Evolutionary conservation across 2,113 vertebrate species (phyloP), one percentile per base, ranked within the genome.

Genomic region (Coryphaenoides rupestris): DNA sequence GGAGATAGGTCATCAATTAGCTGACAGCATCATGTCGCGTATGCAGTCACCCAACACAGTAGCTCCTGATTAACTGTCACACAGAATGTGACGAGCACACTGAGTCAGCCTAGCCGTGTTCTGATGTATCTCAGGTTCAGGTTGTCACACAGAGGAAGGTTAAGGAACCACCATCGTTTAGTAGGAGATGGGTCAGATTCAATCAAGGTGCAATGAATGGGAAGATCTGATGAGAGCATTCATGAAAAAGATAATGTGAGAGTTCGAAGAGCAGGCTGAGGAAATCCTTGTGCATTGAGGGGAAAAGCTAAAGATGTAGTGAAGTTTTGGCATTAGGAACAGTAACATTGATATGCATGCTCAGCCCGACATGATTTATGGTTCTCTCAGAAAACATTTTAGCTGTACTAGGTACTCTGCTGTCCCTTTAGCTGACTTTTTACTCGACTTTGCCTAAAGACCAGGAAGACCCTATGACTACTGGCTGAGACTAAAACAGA

Each of bases 311-410:
- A 52, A 19, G 49, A 52, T 12, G 49, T 52, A 14, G 19, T 55
- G 53, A 19, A 19, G 10, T 55, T 55, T n/a, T 55, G 53, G 53
- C 10, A 55, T 55, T 19, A 55, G 53, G 53, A 55, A 55, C 10
- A 9, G 53, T 55, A 19, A 19, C 9, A 55, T 55, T 21, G 19
- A 55, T 55, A n/a, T 55, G 17, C 53, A 55, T 21, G 19, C 62
- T n/a, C n/a, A n/a, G n/a, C n/a, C n/a, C n/a, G n/a, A n/a, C n/a
- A n/a, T n/a, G n/a, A n/a, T n/a, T 12, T 66, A 52, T 24, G 19
- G 14, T 15, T 33, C 63, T 12, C 60, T 71, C 3, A 14, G 46
- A 5, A 70, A 63, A 60, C 68, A 75, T 17, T 71, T 76, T 4
- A 15, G 65, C 2, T 47, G 57, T 0, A 21, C 7, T 12, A 50